Conservation (phyloP, 2,797 vertebrate genomes). For the Macropodus opercularis region DNA sequence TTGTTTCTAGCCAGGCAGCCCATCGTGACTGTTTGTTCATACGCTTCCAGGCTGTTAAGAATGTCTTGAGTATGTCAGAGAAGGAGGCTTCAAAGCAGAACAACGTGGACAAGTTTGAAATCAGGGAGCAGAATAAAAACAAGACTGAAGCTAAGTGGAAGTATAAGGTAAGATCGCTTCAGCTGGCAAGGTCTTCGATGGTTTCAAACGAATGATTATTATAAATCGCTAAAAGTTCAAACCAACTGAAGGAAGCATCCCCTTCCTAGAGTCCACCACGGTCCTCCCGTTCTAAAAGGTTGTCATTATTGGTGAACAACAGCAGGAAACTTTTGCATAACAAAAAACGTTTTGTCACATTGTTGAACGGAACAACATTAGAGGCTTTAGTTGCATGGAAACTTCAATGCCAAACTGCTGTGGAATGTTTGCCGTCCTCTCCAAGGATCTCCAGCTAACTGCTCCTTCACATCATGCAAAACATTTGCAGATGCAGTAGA, state of each 20-base stretch:
- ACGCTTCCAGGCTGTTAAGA: constrained; percentile 87
- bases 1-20: not conserved
- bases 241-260: constrained; percentile 45
- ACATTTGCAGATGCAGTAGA: constrained; percentile 76
- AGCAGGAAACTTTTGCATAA: constrained; percentile 56
- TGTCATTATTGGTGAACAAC: constrained; percentile 67
- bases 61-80: constrained; percentile 86
- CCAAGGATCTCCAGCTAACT: constrained; percentile 62
- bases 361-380: constrained; percentile 77
- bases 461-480: constrained; percentile 66
- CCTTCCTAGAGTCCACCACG: constrained; percentile 52
- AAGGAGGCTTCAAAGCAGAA: constrained; percentile 92
- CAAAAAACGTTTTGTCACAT: constrained; percentile 65
- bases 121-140: constrained; percentile 95
- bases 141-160: constrained; percentile 99
- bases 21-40: not conserved
- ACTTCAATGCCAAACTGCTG: constrained; percentile 76
- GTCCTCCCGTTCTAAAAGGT: constrained; percentile 74
- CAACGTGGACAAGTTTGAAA: constrained; percentile 91
- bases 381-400: constrained; percentile 75
- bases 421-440: constrained; percentile 73
- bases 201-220: constrained; percentile 25
- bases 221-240: constrained; percentile 28
- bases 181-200: not conserved
- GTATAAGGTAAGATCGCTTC: constrained; percentile 88